Conservation (phyloP, 1,140 invertebrate species). For the Dryas iulia region DNA sequence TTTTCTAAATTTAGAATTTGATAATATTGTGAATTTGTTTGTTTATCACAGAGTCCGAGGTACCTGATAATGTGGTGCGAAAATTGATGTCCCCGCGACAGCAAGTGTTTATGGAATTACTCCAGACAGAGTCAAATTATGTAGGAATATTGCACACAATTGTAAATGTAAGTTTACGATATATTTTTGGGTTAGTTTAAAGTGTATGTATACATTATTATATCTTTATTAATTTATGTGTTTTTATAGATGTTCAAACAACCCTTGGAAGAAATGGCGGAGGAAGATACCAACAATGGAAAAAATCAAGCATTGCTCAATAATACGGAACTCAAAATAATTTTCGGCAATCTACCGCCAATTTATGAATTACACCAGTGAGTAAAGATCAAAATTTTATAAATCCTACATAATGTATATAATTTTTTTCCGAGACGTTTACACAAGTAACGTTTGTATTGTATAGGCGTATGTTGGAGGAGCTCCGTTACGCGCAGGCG, state of each 20-base stretch:
- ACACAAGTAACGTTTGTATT: background rate
- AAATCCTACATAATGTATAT: background rate
- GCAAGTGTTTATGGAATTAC: slow-evolving; percentile 95
- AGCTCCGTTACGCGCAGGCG: slow-evolving; percentile 86
- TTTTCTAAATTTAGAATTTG: no score
- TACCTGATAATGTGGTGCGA: slow-evolving; percentile 81
- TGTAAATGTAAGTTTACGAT: slow-evolving; percentile 52
- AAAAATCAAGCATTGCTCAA: slow-evolving; percentile 88
- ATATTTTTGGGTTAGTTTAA: background rate
- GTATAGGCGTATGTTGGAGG: slow-evolving; percentile 87
- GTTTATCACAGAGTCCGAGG: slow-evolving; percentile 70
- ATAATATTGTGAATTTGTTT: background rate
- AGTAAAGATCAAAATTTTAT: slow-evolving; percentile 36
- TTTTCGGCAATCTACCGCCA: slow-evolving; percentile 97
- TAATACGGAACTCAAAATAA: slow-evolving; percentile 95
- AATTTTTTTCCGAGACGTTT: background rate
- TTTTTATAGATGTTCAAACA: slow-evolving; percentile 92
- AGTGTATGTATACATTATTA: background rate
- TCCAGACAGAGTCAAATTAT: slow-evolving; percentile 98
- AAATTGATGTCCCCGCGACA: slow-evolving; percentile 88
- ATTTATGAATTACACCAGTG: slow-evolving; percentile 95
- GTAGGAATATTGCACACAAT: slow-evolving; percentile 96
- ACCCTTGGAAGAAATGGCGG: slow-evolving; percentile 90
- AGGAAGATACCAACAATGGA: slow-evolving; percentile 81
- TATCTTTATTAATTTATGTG: slow-evolving; percentile 16